A percentile compares a stretch with the other conserved stretches of the same genome.
Conservation (phyloP, 2,888 invertebrate species). For the Globia sparganii region DNA sequence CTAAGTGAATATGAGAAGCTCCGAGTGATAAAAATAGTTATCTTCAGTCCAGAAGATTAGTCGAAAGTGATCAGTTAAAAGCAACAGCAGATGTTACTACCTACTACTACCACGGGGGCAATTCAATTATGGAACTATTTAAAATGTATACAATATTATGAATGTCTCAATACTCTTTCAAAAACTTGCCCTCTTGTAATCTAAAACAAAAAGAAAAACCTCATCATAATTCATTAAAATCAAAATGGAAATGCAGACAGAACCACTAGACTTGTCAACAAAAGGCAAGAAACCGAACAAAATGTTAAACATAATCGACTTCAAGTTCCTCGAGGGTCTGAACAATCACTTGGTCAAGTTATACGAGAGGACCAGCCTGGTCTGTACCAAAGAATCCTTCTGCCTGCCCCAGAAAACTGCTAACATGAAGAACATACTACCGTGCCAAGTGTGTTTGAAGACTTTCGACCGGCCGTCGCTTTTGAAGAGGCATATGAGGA, state of each 20-base stretch:
- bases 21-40: not conserved
- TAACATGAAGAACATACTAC: slow-evolving; percentile 81
- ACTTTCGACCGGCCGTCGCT: slow-evolving; percentile 93
- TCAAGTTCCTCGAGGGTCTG: slow-evolving; percentile 84
- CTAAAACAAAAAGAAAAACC: not conserved
- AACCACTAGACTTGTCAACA: slow-evolving; percentile 84
- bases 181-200: not conserved
- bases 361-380: slow-evolving; percentile 81
- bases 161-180: not conserved
- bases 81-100: not conserved
- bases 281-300: slow-evolving; percentile 73
- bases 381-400: slow-evolving; percentile 69
- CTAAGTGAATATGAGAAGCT: slow-evolving; percentile 15
- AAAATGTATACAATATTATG: not conserved
- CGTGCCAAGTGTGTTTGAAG: slow-evolving; percentile 92
- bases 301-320: slow-evolving; percentile 80
- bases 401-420: slow-evolving; percentile 65
- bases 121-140: not conserved
- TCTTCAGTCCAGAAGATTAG: not conserved
- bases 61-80: not conserved
- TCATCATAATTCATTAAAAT: not conserved
- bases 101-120: not conserved
- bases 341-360: slow-evolving; percentile 84
- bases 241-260: slow-evolving; percentile 82
- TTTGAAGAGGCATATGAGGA: slow-evolving; percentile 92